Base-by-base conservation (phyloP, 2,888 invertebrate species). In the Ochropacha duplaris region DNA sequence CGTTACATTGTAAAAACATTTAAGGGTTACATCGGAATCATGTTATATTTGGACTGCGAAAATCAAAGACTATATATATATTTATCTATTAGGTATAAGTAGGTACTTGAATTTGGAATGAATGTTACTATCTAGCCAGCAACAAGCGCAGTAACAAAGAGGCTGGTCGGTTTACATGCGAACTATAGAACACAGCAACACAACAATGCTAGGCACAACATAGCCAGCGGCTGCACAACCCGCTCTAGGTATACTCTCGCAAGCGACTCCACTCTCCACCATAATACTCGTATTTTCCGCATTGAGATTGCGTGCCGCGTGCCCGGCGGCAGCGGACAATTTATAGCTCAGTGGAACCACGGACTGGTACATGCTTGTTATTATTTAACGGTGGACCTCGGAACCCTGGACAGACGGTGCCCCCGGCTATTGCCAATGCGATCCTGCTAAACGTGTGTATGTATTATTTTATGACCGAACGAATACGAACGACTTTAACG, bases 251-350 rank as follows among this genome's bases (percentile, higher is more conserved):
- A 69, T 72, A 74, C 71, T 62, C 61, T 66, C 51, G 62, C 60
- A 61, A 65, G 65, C 57, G 65, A 66, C 69, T 62, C 59, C 64
- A 56, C 69, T 75, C 76, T 72, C 75, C n/a, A 26, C 22, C 11
- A 26, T 26, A 50, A 22, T 50, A 50, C 26, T 26, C 24, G 79
- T 86, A 91, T 87, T 90, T 92, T 91, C 92, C 92, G 91, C 90
- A 87, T 90, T 89, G 88, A 86, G 86, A 87, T 90, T 91, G 92
- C 91, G 91, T 90, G 91, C 88, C 85, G 81, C 86, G 86, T 86
- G 91, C 90, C 91, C 89, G 84, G 80, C 81, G 91, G 92, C 91
- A 81, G 79, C 83, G 78, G 79, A 84, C 92, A 88, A 91, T 92
- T 92, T 92, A 92, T 91, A 88, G 86, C 86, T 73, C 76, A 80